These are phyloP conservation scores for Gari tellinella DNA, from an alignment of 2,888 invertebrate genomes.

Conservation along the genomic window DNA sequence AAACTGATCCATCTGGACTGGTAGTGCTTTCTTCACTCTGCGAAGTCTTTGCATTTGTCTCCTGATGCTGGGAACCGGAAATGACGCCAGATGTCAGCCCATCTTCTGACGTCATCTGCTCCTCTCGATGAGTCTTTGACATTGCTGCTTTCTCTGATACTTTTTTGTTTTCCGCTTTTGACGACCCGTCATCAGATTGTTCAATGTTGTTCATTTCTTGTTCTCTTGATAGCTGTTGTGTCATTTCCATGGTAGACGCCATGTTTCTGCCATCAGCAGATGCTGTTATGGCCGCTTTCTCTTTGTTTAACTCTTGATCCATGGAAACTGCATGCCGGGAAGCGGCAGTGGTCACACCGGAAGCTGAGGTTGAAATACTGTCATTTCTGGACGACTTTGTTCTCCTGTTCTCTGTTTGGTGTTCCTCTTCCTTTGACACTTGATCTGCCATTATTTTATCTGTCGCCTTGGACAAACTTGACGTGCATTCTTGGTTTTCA, in stretches of 20 bases:
- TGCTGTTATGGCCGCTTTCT: constrained; percentile 24
- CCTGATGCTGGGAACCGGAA: constrained; percentile 36
- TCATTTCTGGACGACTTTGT: constrained; percentile 48
- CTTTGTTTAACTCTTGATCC: constrained; percentile 43
- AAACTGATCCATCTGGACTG: constrained; percentile 22
- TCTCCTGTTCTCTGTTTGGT: constrained; percentile 39
- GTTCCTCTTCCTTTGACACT: constrained; percentile 39
- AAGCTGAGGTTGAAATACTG: constrained; percentile 39
- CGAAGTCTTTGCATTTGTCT: constrained; percentile 21
- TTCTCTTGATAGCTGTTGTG: constrained; percentile 42
- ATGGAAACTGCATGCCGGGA: constrained; percentile 45
- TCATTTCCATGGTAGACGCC: constrained; percentile 23
- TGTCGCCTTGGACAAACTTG: constrained; percentile 23
- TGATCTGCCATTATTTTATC: constrained; percentile 27
- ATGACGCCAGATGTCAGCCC: constrained; percentile 21
- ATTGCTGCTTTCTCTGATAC: constrained; percentile 32
- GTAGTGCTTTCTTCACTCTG: constrained; percentile 40
- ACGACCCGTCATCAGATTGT: constrained; percentile 35
- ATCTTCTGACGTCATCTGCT: constrained; percentile 29
- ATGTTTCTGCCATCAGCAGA: constrained; percentile 35
- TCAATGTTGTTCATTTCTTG: constrained; percentile 48
- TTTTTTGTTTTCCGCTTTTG: constrained; percentile 44
- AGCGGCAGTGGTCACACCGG: constrained; percentile 37
- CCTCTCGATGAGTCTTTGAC: constrained; percentile 40
- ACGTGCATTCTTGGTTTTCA: constrained; percentile 37